These are phyloP conservation scores for Macroteleia sp. DNA, from an alignment of 2,888 invertebrate genomes.

Conservation along the genomic window DNA sequence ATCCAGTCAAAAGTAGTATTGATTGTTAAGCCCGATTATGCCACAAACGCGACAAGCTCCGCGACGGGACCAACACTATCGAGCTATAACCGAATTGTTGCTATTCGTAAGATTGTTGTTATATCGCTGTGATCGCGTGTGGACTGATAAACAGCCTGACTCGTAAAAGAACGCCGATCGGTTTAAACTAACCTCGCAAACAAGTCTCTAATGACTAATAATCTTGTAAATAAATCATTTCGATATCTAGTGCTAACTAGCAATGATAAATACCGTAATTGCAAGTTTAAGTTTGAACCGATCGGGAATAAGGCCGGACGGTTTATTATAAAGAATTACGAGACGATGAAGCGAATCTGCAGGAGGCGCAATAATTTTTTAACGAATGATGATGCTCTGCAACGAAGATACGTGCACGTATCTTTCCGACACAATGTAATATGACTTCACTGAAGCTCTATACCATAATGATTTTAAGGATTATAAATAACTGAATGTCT, in stretches of 20 bases:
- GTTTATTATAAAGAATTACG: slow-evolving; percentile 67
- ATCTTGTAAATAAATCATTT: slow-evolving; percentile 48
- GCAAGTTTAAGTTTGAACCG: slow-evolving; percentile 39
- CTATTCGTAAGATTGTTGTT: slow-evolving; percentile 83
- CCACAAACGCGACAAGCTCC: background rate
- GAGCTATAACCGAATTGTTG: slow-evolving; percentile 81
- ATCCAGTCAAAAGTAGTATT: too few species aligned
- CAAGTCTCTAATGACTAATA: slow-evolving; percentile 3
- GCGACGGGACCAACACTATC: slow-evolving; percentile 74
- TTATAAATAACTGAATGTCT: slow-evolving; percentile 83
- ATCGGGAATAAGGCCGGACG: slow-evolving; percentile 72
- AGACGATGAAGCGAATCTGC: slow-evolving; percentile 71
- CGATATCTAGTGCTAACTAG: background rate
- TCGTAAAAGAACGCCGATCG: slow-evolving; percentile 54
- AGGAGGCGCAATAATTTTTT: slow-evolving; percentile 76
- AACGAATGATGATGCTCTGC: slow-evolving; percentile 73
- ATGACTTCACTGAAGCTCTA: slow-evolving; percentile 80
- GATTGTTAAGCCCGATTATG: too few species aligned
- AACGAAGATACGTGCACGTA: slow-evolving; percentile 73
- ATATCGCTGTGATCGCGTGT: slow-evolving; percentile 81
- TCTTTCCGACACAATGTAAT: slow-evolving; percentile 77
- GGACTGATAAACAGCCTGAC: slow-evolving; percentile 60
- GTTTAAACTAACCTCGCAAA: slow-evolving; percentile 21
- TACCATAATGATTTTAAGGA: slow-evolving; percentile 80
- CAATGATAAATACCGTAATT: background rate